Conservation (phyloP, 2,113 vertebrate species). For the Tragelaphus buxtoni region DNA sequence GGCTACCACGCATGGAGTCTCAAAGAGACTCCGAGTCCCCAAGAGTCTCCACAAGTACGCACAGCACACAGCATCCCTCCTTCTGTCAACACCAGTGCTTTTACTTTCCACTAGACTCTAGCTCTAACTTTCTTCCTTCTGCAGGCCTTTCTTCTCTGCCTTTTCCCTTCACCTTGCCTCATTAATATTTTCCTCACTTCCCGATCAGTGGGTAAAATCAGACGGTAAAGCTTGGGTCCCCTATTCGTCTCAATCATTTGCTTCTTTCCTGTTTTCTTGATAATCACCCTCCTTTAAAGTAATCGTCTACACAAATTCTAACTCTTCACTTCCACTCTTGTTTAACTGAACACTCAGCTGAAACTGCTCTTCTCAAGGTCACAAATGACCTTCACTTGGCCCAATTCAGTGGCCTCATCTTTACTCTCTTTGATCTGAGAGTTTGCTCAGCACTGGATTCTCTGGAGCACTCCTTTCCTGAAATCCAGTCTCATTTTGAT, state of each 20-base stretch:
- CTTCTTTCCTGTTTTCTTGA: background rate
- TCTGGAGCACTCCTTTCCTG: background rate
- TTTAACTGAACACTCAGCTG: background rate
- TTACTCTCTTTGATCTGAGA: background rate
- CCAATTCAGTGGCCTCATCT: background rate
- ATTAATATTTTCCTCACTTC: background rate
- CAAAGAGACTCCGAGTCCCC: background rate
- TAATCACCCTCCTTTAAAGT: background rate
- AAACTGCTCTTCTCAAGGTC: background rate
- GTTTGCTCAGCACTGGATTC: background rate
- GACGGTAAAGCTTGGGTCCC: background rate
- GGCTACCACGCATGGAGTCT: background rate
- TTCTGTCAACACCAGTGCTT: background rate
- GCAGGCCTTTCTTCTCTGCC: background rate
- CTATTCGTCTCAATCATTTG: background rate
- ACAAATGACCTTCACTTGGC: background rate
- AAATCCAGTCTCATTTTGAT: background rate
- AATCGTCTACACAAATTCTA: background rate
- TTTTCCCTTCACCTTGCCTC: background rate
- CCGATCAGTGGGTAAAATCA: background rate
- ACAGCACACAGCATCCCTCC: background rate
- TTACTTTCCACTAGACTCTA: background rate
- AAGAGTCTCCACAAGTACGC: background rate
- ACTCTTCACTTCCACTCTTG: background rate
- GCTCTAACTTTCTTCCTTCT: background rate